Evolutionary conservation across 2,797 vertebrate species (phyloP), one percentile per base, ranked within the genome.

Genomic region (Urocyon cinereoargenteus): DNA sequence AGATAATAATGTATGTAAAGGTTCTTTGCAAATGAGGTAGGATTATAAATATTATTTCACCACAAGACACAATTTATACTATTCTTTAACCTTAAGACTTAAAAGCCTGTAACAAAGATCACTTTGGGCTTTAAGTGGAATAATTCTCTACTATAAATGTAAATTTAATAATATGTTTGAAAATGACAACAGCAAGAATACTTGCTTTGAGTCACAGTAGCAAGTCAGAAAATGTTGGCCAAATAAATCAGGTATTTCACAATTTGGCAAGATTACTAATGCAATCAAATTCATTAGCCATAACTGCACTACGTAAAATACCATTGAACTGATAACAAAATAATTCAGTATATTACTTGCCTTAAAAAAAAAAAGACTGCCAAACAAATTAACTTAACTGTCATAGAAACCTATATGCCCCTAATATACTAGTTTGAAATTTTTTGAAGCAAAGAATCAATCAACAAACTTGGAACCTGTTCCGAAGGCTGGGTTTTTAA

Each of bases 291-390:
- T 84, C 57, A n/a, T 34, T 85, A 72, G 31, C 16, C 61, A n/a
- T 51, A 84, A 75, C 26, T 19, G 5, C 26, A 51, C 10, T 18
- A 62, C 66, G 49, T 86, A 64, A 87, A 72, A 57, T 66, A 82
- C 88, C 57, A 31, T 15, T 55, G 51, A 95, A 85, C 75, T 64
- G 19, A 78, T 18, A 83, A 28, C 11, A 90, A 79, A 34, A 62
- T 79, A 59, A 83, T 84, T 83, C 62, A 36, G 28, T 51, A 73
- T 78, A 57, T 13, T 36, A 1, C 16, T 93, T n/a, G 45, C 57
- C 55, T 73, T 91, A 91, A 34, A 90, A 85, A 89, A 88, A 85
- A 89, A 88, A 85, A 75, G 40, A 79, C 22, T 34, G 2, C 83
- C 49, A 66, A 85, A 53, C 62, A 61, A 75, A 77, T 92, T 72